Evolutionary conservation across 37 sponge, comb jelly and placozoan species (phyloP), one percentile per base, ranked within the genome.

Genomic region (Cladorhizidae sp.): DNA sequence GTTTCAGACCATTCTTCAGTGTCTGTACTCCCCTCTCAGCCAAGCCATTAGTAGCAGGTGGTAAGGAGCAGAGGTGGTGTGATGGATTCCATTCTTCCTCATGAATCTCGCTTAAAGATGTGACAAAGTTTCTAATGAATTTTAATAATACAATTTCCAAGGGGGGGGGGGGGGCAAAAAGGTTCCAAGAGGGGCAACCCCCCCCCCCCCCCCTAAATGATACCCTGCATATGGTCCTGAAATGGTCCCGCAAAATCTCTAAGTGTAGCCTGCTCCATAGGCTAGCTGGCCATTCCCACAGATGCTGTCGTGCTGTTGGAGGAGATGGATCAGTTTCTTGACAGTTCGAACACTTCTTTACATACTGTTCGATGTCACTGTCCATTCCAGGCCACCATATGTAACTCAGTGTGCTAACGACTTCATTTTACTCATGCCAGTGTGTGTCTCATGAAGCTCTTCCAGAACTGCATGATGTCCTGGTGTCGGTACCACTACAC

Each of bases 351-450:
- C 70, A 68, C 20, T 68, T 36, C 40, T 39, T 36, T 3, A 68
- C 70, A 21, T 18, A 21, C 22, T 68, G 40, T 28, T 68, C 38
- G 11, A 68, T 36, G 22, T 68, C 40, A 40, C 70, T 68, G 70
- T 68, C 70, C 70, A 68, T 29, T 20, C 70, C 38, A 11, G 70
- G 70, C 37, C 70, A 68, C 70, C 70, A 68, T 21, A 68, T 33
- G 70, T 29, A 68, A 39, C 70, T 68, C 26, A n/a, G n/a, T 28
- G 38, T 68, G 70, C 70, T 22, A 68, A 33, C 5, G 28, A 26
- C 26, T 45, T 52, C 35, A 73, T 73, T 49, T 28, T 51, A 22
- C 23, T 35, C 18, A 52, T 43, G 31, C 51, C n/a, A 45, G 33
- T 18, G 54, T 73, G 55, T 68, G 70, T 40, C 6, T 33, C 38